Evolutionary conservation across 2,888 invertebrate species (phyloP).

Genomic region (Zaprionus obscuricornis): DNA sequence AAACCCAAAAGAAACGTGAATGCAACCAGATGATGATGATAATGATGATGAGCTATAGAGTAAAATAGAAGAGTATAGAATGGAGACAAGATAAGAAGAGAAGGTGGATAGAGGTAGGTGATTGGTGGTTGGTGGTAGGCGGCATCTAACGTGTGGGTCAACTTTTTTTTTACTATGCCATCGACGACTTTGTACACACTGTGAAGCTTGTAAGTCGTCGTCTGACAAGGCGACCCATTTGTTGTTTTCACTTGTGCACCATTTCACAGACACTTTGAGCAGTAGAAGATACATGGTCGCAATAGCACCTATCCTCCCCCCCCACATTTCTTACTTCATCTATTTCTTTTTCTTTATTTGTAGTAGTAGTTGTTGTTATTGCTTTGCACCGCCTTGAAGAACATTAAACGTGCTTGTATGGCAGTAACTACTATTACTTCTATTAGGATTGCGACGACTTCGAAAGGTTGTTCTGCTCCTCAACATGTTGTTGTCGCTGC

Average conservation of each 20-base stretch:
- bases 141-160: slow-evolving; percentile 16
- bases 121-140: background rate
- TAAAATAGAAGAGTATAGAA: too few relatives aligned
- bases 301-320: background rate
- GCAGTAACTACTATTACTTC: slow-evolving; percentile 70
- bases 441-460: slow-evolving; percentile 48
- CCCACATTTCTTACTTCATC: background rate
- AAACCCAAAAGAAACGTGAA: slow-evolving; percentile 40
- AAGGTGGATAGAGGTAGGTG: background rate
- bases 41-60: background rate
- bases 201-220: slow-evolving; percentile 30
- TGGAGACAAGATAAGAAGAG: too few relatives aligned
- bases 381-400: slow-evolving; percentile 62
- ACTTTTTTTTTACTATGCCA: slow-evolving; percentile 26
- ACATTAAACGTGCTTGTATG: slow-evolving; percentile 77
- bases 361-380: slow-evolving; percentile 13
- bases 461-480: slow-evolving; percentile 27
- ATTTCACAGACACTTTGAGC: slow-evolving; percentile 68
- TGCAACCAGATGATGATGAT: slow-evolving; percentile 1
- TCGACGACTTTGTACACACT: too few relatives aligned
- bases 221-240: slow-evolving; percentile 73
- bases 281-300: slow-evolving; percentile 32
- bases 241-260: slow-evolving; percentile 76
- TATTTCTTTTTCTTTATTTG: slow-evolving; percentile 1
- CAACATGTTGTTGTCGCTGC: slow-evolving; percentile 1